A percentile compares a stretch with the other conserved stretches of the same genome.
Evolutionary conservation across 2,113 vertebrate genomes (phyloP).

Genomic region (Ranitomeya imitator): DNA sequence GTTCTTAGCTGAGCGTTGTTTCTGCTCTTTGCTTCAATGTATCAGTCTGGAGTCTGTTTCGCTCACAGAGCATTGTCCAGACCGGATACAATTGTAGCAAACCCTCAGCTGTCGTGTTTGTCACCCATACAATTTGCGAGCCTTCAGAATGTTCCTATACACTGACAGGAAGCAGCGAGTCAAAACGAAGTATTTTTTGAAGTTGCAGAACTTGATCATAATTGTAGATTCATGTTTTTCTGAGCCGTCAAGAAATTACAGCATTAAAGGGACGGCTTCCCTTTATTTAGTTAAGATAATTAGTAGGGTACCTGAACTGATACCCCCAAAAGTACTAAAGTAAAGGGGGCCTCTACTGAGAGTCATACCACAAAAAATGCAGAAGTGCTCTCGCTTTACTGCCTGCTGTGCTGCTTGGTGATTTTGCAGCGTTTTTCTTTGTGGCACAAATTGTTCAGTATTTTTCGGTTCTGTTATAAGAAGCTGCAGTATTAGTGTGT

Average conservation of each 20-base stretch:
- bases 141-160: neutral
- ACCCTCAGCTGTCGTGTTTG: neutral
- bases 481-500: conserved; percentile 18
- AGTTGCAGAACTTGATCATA: neutral
- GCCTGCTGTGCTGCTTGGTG: neutral
- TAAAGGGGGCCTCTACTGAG: neutral
- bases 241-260: neutral
- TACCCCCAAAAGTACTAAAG: neutral
- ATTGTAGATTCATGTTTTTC: neutral
- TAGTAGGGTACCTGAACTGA: neutral
- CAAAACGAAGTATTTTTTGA: neutral
- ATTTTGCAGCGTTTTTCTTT: neutral
- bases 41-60: neutral
- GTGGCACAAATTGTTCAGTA: conserved; percentile 34
- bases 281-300: neutral
- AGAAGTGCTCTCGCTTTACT: neutral
- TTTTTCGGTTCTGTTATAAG: conserved; percentile 3
- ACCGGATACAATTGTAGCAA: neutral
- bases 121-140: neutral
- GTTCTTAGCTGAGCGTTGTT: neutral
- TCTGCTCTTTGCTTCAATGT: neutral
- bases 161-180: neutral
- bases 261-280: neutral
- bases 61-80: neutral
- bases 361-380: neutral